Evolutionary conservation across 2,113 vertebrate species (phyloP), one percentile per base, ranked within the genome.

Genomic region (Clarias gariepinus): DNA sequence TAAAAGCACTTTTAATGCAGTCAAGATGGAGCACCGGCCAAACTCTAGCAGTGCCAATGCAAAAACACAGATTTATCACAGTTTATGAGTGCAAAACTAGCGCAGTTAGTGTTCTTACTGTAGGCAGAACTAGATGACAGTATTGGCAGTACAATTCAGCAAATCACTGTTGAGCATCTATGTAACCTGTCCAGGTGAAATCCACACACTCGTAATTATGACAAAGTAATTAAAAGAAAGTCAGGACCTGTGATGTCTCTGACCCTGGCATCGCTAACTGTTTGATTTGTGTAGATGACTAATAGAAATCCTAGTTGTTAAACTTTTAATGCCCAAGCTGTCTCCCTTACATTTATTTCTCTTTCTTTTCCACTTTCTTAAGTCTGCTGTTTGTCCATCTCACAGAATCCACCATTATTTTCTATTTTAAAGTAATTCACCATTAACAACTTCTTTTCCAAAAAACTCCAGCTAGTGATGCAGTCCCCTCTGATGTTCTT

Each of bases 381-480:
- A 76, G 30, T 61, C 71, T 74, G 74, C 52, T 82, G 84, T 83
- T 53, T 73, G 23, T 68, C 61, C 63, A 61, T 63, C 69, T 47
- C 85, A 30, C 55, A 25, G 57, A 61, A 66, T 57, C 25, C 25
- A 83, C 71, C 8, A 73, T 47, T 82, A 15, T 77, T 88, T 41
- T 83, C 64, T 73, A 73, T 41, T 10, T 63, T 28, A 13, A 58
- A 33, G 16, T 71, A 8, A 71, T 11, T 57, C 55, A 86, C 83
- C 53, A 79, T 33, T 12, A 21, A 76, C 52, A 21, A 3, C 41
- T 52, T 47, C 64, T 52, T 41, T 64, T 86, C 63, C 60, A 41
- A 36, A 36, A 76, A 63, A 33, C 19, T 73, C 18, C 16, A 33
- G 83, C 61, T 3, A 47, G 83, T 85, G 53, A 88, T 57, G 28